A percentile compares a stretch with the other conserved stretches of the same genome.
Conservation (phyloP, 2,888 invertebrate species). For the Homarus gammarus region DNA sequence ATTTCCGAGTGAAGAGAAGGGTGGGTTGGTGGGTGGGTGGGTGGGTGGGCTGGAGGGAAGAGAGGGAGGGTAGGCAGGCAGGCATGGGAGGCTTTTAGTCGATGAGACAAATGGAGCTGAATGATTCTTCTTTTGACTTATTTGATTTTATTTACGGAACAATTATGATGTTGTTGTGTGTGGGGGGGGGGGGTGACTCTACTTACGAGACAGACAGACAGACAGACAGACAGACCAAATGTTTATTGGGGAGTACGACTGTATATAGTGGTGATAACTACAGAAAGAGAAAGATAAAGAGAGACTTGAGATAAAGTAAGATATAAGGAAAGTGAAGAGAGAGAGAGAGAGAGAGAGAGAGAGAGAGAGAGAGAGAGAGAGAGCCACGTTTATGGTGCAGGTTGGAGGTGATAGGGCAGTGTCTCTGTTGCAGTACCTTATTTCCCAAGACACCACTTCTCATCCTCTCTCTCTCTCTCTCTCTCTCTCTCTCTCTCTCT, state of each 20-base stretch:
- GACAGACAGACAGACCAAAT: too few species aligned
- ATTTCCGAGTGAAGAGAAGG: too few species aligned
- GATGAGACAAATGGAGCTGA: too few species aligned
- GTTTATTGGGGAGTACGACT: conserved; percentile 17
- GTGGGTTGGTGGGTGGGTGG: too few species aligned
- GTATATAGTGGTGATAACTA: background rate
- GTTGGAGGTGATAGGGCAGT: background rate
- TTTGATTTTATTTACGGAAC: too few species aligned
- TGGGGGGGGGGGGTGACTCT: too few species aligned
- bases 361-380: conserved; percentile 4
- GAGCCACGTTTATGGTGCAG: background rate
- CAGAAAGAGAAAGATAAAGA: background rate
- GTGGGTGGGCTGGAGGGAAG: too few species aligned
- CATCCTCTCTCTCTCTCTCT: background rate
- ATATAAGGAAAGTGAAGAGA: background rate
- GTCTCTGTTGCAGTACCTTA: background rate
- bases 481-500: conserved; percentile 15
- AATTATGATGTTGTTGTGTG: too few species aligned
- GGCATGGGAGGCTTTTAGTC: too few species aligned
- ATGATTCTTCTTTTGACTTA: too few species aligned
- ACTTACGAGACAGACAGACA: too few species aligned
- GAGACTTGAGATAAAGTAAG: background rate
- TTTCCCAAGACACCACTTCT: conserved; percentile 1
- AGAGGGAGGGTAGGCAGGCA: too few species aligned
- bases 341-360: background rate